Evolutionary conservation across 2,797 vertebrate species (phyloP), one percentile per base, ranked within the genome.

Genomic region (Alfaro cultratus): DNA sequence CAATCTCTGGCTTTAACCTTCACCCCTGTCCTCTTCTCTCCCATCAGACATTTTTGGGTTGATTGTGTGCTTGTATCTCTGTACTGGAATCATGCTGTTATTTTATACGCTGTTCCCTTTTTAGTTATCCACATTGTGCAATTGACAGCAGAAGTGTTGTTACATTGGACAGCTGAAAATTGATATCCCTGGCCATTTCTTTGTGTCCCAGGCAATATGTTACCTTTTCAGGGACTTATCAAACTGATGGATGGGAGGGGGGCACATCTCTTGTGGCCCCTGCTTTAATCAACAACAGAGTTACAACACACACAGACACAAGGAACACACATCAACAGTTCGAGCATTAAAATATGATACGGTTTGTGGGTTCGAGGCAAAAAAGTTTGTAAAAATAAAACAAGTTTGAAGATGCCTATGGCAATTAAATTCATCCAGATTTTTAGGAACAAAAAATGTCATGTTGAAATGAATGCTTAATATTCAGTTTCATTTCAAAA

Each of bases 221-320:
- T 97, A 95, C 95, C 96, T 97, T 87, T 97, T 97, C 96, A 96
- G 95, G 95, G 95, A 95, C 95, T 97, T 97, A 97, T 98, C 97
- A 97, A 94, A 94, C 95, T 98, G 97, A 98, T 98, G 95, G 96
- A 98, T 97, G 96, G 93, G 96, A 93, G 94, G 93, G 94, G 95
- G 91, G 93, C 94, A 95, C 94, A 95, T 93, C 96, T 94, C 93
- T 94, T 94, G 95, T 95, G 95, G 94, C 92, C 95, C 93, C 93
- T 95, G 94, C 94, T 94, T 97, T 97, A 97, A 97, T 97, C 97
- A 98, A 96, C 95, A 93, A 88, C 92, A 94, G 91, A 82, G n/a
- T 89, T 95, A 81, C 60, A 94, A 78, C 68, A 75, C 41, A 77
- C 57, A 62, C 93, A 93, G 95, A 72, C n/a, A 74, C 64, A 57